Percentiles rank a stretch among this genome's conserved stretches.
Conservation (phyloP, 2,888 invertebrate genomes). For the Thalpophila matura region DNA sequence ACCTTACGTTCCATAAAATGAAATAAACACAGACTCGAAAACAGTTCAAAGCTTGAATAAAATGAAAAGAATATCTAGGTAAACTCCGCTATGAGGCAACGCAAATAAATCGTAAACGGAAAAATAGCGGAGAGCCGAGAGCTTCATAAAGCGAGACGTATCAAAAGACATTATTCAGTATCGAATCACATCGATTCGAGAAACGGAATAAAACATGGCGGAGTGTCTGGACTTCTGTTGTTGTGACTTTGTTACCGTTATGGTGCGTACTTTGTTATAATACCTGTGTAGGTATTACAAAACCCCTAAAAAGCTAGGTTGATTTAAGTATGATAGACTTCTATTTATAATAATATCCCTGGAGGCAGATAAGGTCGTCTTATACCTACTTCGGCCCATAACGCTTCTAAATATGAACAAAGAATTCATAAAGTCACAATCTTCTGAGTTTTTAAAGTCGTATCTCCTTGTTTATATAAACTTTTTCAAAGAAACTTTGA, state of each 20-base stretch:
- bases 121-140: conserved; percentile 68
- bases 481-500: conserved; percentile 35
- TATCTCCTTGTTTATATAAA: conserved; percentile 33
- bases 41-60: conserved; percentile 55
- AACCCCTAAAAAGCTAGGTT: conserved; percentile 5
- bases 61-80: conserved; percentile 60
- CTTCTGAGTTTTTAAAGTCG: conserved; percentile 34
- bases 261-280: background rate
- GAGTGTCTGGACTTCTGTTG: conserved; percentile 37
- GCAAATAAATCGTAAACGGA: conserved; percentile 77
- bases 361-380: conserved; percentile 3
- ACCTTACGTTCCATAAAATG: conserved; percentile 20
- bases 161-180: conserved; percentile 80
- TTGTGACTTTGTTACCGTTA: conserved; percentile 55
- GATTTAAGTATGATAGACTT: background rate
- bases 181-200: conserved; percentile 66
- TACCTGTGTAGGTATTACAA: too few relatives aligned
- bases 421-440: conserved; percentile 40
- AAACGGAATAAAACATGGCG: conserved; percentile 67
- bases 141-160: conserved; percentile 73
- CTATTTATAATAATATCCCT: background rate
- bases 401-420: conserved; percentile 37
- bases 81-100: conserved; percentile 63
- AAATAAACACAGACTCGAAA: conserved; percentile 51
- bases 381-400: background rate